Base-by-base conservation (phyloP, 2,113 vertebrate genomes). In the Hepsetus odoe region DNA sequence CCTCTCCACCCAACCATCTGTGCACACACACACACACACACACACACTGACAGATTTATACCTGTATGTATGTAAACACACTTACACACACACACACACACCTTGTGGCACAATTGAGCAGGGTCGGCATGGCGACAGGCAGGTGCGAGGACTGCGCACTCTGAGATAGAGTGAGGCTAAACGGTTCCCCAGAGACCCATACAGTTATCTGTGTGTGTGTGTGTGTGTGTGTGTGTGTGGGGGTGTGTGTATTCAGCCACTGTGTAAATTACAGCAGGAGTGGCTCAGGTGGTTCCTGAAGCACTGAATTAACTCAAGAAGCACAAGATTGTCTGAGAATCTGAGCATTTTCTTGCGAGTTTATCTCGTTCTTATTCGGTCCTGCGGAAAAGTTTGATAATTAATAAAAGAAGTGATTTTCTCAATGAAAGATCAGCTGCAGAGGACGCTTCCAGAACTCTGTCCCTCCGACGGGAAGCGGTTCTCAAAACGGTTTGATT, bases 1-100 rank as follows among this genome's bases (percentile, higher is more conserved):
- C 72, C 86, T 86, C 85, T 86, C 88, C 85, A 77, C 84, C 88
- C 89, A 89, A 89, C 89, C 90, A 86, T 85, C 83, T 86, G 80
- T n/a, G 72, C 56, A 51, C 56, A 83, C 72, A 75, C 38, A 51
- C 28, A 40, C 26, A 70, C 72, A 71, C 46, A 73, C 26, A 42
- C 40, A 70, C 49, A 72, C 67, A 53, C 18, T 53, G 28, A 83
- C 22, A 24, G 28, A 61, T 51, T 51, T 26, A 59, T 44, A 65
- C 51, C 13, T 46, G 20, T 35, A 71, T 13, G 26, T 67, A 12
- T 20, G 18, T 5, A 18, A 13, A 56, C 32, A 64, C 13, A 40
- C 1, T 7, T 22, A 24, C 13, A 55, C 6, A 69, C 24, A 55
- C 3, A 30, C 11, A 59, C 56, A 61, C 14, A 61, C 58, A 30